Evolutionary conservation across 2,113 vertebrate species (phyloP), one percentile per base, ranked within the genome.

Genomic region (Scolopax mira): DNA sequence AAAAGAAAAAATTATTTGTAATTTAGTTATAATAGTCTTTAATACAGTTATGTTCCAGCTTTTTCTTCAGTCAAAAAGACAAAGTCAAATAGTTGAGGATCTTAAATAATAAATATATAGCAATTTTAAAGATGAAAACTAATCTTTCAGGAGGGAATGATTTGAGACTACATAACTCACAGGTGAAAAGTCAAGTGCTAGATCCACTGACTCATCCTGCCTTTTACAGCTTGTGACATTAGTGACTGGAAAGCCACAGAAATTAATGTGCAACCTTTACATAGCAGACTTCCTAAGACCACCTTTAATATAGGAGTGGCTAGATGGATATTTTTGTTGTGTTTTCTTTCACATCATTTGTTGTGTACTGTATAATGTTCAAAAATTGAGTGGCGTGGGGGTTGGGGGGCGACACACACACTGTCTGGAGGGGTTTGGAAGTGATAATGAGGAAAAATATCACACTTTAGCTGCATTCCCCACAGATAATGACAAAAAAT

Each of bases 391-490:
- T 14, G 10, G 8, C 9, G 28, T 18, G 6, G 18, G 16, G 14
- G 10, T 9, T 19, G 15, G 9, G 6, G 4, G 42, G 39, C 1
- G 0, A 39, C 15, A 46, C 17, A 80, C 2, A 14, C 8, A 23
- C 7, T 33, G 28, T 12, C 39, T 73, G 79, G 9, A 65, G 13
- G 15, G 52, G 7, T 3, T 23, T 89, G 23, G 54, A 94, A 91
- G 24, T 62, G 30, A 83, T 93, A 79, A 93, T 51, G n/a, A 86
- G 35, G 28, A 90, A 88, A 93, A 86, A 79, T 66, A 41, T 60
- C 57, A 61, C 42, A 65, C 18, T 48, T 74, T 31, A 88, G 11
- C 12, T 90, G 25, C 51, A 70, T 84, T 91, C 18, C 35, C 23
- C 10, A 49, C 1, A 12, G n/a, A 79, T 17, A 86, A 16, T 60